Evolutionary conservation across 2,113 vertebrate species (phyloP).

Genomic region (Pituophis catenifer): DNA sequence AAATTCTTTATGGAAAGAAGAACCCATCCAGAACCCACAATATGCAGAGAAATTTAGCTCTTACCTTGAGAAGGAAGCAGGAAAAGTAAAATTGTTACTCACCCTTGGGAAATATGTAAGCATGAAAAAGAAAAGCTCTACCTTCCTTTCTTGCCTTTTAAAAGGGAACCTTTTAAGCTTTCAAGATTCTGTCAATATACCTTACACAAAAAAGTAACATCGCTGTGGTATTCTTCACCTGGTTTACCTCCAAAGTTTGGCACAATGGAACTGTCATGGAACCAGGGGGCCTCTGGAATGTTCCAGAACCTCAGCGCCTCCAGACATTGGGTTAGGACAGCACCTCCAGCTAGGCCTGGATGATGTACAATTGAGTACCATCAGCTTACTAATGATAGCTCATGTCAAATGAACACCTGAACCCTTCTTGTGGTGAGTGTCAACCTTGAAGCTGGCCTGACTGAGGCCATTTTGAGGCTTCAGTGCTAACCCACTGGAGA

Average conservation of each 20-base stretch:
- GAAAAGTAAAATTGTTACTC: background rate
- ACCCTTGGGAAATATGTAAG: background rate
- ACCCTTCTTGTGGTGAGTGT: background rate
- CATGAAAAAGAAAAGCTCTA: background rate
- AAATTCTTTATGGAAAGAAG: background rate
- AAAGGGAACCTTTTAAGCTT: background rate
- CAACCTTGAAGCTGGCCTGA: too few species aligned
- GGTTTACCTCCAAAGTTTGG: background rate
- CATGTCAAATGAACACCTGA: background rate
- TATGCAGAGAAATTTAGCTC: background rate
- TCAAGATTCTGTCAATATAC: background rate
- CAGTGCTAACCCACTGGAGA: too few species aligned
- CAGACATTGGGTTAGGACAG: background rate
- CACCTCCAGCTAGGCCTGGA: background rate
- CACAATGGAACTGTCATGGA: background rate
- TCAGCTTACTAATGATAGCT: background rate
- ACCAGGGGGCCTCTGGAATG: background rate
- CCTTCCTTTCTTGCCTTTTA: background rate
- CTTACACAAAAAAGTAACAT: background rate
- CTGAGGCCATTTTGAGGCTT: too few species aligned
- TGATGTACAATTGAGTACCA: background rate
- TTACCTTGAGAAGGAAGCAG: background rate
- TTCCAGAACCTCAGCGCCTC: background rate
- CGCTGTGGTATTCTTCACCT: background rate
- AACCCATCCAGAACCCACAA: background rate